Percentiles rank a stretch among this genome's conserved stretches.
phyloP scores from a whole-genome alignment of 2,888 invertebrate species.

The Sthenelais limicola region DNA sequence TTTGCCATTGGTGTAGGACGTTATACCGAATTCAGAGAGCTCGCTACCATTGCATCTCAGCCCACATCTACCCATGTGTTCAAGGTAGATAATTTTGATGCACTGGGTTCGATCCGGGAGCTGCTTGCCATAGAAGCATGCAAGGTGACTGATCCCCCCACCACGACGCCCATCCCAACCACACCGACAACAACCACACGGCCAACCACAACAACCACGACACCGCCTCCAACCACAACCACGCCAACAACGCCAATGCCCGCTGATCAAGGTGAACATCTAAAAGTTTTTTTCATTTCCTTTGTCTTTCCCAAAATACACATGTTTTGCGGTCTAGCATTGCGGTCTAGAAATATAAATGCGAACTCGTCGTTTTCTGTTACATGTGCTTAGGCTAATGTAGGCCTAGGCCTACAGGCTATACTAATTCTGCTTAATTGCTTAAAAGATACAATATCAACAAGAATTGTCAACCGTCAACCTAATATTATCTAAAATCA shows the following conservation, averaged over 20 bases:
- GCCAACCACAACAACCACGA: conserved; percentile 15
- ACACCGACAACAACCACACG: conserved; percentile 21
- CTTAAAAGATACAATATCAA: no score
- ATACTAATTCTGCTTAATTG: no score
- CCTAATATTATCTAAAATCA: no score
- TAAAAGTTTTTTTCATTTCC: no score
- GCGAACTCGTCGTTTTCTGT: no score
- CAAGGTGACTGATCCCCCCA: conserved; percentile 42
- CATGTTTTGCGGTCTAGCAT: no score
- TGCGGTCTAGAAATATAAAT: no score
- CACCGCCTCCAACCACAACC: no score
- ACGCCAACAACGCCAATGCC: not conserved
- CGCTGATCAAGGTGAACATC: conserved; percentile 20
- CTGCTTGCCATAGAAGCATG: conserved; percentile 65
- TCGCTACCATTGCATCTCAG: conserved; percentile 61
- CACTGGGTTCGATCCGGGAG: conserved; percentile 60
- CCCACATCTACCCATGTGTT: conserved; percentile 61
- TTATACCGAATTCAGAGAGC: conserved; percentile 58
- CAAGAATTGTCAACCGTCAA: no score
- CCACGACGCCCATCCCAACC: not conserved
- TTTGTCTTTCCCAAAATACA: no score
- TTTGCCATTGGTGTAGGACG: conserved; percentile 67
- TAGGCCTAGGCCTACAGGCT: no score
- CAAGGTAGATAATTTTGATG: conserved; percentile 61
- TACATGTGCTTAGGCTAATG: no score